phyloP scores from a whole-genome alignment of 2,797 vertebrate species.

The Cyprinella venusta region DNA sequence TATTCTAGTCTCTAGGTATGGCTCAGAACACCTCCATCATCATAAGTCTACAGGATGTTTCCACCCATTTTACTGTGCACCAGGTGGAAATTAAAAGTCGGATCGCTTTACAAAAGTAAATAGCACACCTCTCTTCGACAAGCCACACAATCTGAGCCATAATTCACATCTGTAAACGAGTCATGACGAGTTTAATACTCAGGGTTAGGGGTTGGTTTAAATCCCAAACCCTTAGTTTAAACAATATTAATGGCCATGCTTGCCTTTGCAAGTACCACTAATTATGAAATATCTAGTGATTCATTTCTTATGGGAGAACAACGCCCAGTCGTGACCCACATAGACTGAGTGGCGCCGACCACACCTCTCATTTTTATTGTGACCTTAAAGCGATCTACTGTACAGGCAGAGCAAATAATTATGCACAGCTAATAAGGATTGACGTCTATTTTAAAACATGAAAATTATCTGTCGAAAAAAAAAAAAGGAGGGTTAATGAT shows the following conservation, averaged over 20 bases:
- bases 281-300: conserved; percentile 43
- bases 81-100: conserved; percentile 8
- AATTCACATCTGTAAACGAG: conserved; percentile 1
- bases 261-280: conserved; percentile 37
- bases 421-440: conserved; percentile 38
- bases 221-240: conserved; percentile 17
- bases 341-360: conserved; percentile 38
- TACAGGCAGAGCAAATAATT: conserved; percentile 28
- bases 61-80: not conserved
- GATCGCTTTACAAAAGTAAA: not conserved
- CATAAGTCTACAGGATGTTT: not conserved
- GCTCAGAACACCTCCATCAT: not conserved
- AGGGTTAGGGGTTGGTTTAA: conserved; percentile 26
- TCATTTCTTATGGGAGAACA: conserved; percentile 32
- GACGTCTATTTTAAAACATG: conserved; percentile 23
- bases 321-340: conserved; percentile 31
- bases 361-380: conserved; percentile 41
- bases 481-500: conserved; percentile 34
- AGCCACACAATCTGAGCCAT: not conserved
- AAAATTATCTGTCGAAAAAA: conserved; percentile 32
- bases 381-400: conserved; percentile 32
- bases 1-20: not conserved
- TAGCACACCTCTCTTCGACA: not conserved
- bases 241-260: conserved; percentile 26
- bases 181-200: conserved; percentile 5